Evolutionary conservation across 2,888 invertebrate genomes (phyloP), one percentile per base, ranked within the genome.

Genomic region (Stenchaetothrips biformis): DNA sequence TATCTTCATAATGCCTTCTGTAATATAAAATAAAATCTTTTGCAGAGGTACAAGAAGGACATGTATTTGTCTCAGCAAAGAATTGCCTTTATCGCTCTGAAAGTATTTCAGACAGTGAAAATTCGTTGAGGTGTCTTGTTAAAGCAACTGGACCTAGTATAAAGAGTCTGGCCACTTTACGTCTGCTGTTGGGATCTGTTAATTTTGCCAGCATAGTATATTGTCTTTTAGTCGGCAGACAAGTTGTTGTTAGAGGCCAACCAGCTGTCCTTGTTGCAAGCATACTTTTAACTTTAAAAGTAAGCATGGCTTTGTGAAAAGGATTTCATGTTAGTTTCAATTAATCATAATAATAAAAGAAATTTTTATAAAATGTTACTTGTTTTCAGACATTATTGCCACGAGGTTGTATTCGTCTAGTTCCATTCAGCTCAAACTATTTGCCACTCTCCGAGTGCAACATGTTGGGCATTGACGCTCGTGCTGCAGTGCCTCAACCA

Each of bases 181-280:
- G 80, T 11, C 9, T 48, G 9, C 7, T 48, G 16, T 21, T 80
- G 2, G 80, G 80, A n/a, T 9, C 77, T 18, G 49, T 47, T 21
- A 80, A 77, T 16, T 77, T 80, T 77, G 48, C 21, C 21, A 78
- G 53, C 49, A 25, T 80, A 25, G 48, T 80, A 16, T 49, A 21
- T 48, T 77, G 77, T 21, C 77, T 77, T 25, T 78, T 80, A 9
- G 49, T 77, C 7, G 80, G 80, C n/a, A 48, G 77, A 49, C 80
- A 80, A 37, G 48, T 80, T 49, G 80, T 80, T 16, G 77, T 80
- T 18, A n/a, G 80, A 27, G 80, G 80, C n/a, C 67, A 74, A 25
- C 80, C 80, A 8, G 49, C 74, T 47, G 18, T 25, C 16, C 48
- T 80, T 13, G 80, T 80, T 77, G n/a, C 49, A 16, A 49, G 49